phyloP scores from a whole-genome alignment of 2,113 vertebrate species.

The Nyctereutes procyonoides region DNA sequence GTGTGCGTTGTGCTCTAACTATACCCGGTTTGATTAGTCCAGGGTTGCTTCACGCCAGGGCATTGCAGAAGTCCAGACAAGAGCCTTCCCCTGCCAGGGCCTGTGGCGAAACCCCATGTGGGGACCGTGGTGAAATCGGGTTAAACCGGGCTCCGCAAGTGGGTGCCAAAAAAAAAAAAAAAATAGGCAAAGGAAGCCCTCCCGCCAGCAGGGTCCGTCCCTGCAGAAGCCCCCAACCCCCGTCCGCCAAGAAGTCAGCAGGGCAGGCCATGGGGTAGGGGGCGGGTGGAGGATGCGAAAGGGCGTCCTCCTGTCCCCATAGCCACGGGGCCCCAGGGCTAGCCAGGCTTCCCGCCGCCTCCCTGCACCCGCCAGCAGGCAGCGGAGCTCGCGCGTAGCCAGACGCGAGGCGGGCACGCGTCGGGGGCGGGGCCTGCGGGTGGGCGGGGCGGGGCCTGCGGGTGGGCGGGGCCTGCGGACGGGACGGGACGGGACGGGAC shows the following conservation, averaged over 20 bases:
- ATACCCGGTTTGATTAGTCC: accelerated
- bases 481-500: background rate
- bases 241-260: background rate
- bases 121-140: constrained; percentile 26
- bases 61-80: background rate
- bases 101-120: constrained; percentile 23
- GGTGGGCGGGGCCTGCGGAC: background rate
- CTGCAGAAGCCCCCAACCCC: background rate
- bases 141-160: background rate
- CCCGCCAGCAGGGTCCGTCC: too few species aligned
- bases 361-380: accelerated
- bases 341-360: background rate
- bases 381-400: accelerated
- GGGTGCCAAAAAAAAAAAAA: background rate
- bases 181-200: background rate
- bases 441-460: background rate
- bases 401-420: accelerated
- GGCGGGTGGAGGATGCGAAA: background rate
- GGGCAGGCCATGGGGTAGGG: too few species aligned
- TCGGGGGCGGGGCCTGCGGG: background rate
- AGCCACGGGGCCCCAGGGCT: background rate
- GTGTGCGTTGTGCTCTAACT: background rate
- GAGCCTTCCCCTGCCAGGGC: background rate
- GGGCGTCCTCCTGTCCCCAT: background rate
- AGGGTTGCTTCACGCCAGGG: background rate